Percentiles rank a stretch among this genome's conserved stretches.
Evolutionary conservation across 2,888 invertebrate genomes (phyloP).

Genomic region (Netelia fuscicornis): DNA sequence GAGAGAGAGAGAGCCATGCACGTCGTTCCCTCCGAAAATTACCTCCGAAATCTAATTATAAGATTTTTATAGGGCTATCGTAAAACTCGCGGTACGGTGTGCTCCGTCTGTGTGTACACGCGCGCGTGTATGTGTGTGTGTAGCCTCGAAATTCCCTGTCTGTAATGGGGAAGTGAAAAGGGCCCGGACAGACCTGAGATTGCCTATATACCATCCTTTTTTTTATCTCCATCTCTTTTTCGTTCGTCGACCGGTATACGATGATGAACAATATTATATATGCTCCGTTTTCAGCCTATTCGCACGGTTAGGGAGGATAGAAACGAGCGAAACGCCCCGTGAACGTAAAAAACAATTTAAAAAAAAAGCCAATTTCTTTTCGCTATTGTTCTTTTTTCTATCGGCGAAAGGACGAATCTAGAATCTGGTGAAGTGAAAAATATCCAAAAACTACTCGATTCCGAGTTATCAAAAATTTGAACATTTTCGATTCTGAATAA

Average conservation of each 20-base stretch:
- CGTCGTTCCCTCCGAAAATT: conserved; percentile 79
- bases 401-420: no score
- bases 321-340: background rate
- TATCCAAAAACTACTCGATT: no score
- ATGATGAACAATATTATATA: conserved; percentile 40
- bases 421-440: no score
- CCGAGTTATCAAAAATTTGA: no score
- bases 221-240: conserved; percentile 18
- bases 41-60: conserved; percentile 84
- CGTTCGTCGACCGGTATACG: conserved; percentile 23
- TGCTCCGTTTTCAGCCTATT: conserved; percentile 20
- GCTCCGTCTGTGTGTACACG: conserved; percentile 8
- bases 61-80: conserved; percentile 85
- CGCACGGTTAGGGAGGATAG: background rate
- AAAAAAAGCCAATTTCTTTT: background rate
- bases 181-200: conserved; percentile 51
- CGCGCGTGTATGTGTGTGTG: background rate
- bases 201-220: conserved; percentile 44
- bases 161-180: conserved; percentile 50
- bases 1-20: conserved; percentile 25
- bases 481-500: no score
- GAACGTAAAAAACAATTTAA: background rate
- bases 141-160: conserved; percentile 65
- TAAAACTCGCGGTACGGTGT: conserved; percentile 79
- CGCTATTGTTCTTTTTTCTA: no score